Percentiles rank a stretch among this genome's conserved stretches.
Conservation (phyloP, 2,888 invertebrate species). For the Harmothoe impar region DNA sequence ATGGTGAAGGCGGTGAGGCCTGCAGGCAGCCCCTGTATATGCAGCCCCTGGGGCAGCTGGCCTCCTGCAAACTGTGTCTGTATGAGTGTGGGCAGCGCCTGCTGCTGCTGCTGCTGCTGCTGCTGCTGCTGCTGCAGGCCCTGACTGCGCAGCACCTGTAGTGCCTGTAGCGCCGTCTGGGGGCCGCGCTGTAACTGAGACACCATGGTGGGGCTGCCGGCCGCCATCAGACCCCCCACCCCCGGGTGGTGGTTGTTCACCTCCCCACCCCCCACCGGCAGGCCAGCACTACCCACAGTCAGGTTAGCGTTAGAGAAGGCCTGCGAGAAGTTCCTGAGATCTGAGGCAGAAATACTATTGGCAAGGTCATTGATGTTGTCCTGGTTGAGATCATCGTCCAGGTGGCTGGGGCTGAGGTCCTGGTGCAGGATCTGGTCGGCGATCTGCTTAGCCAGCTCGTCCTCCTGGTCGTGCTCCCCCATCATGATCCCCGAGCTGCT, state of each 20-base stretch:
- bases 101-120: neutral
- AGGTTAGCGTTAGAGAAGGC: slow-evolving; percentile 50
- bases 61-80: neutral
- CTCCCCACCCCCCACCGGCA: neutral
- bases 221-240: neutral
- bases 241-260: slow-evolving; percentile 4
- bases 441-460: slow-evolving; percentile 76
- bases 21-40: slow-evolving; percentile 34
- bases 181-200: slow-evolving; percentile 37
- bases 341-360: slow-evolving; percentile 67
- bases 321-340: slow-evolving; percentile 68
- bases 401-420: slow-evolving; percentile 66
- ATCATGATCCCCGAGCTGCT: slow-evolving; percentile 56
- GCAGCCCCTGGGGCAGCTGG: slow-evolving; percentile 42
- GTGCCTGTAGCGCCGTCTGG: slow-evolving; percentile 40
- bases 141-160: slow-evolving; percentile 23
- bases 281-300: neutral
- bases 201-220: neutral
- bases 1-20: slow-evolving; percentile 60
- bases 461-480: slow-evolving; percentile 72
- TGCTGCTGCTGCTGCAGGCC: neutral
- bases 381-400: slow-evolving; percentile 33
- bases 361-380: slow-evolving; percentile 66
- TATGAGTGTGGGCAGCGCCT: neutral
- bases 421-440: slow-evolving; percentile 70